A percentile compares a stretch with the other conserved stretches of the same genome.
Conservation (phyloP, 2,797 vertebrate genomes). For the Malurus splendens region DNA sequence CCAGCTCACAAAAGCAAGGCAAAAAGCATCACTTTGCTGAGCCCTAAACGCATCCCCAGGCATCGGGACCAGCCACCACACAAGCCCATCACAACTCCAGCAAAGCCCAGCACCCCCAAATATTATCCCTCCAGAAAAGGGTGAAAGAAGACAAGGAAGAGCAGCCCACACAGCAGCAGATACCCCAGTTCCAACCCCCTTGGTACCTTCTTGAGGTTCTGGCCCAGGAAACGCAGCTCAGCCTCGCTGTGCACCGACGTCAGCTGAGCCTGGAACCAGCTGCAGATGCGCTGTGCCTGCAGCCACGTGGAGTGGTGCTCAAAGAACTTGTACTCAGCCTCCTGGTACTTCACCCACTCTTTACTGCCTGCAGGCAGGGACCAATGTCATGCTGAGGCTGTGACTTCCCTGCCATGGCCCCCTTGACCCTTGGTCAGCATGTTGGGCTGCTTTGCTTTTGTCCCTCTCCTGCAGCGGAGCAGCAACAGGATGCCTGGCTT, state of each 20-base stretch:
- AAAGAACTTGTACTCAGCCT: conserved; percentile 91
- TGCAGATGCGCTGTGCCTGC: conserved; percentile 92
- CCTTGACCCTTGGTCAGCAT: fast-evolving
- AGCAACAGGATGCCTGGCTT: neutral
- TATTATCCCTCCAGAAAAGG: neutral
- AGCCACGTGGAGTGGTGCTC: conserved; percentile 90
- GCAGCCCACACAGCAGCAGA: neutral
- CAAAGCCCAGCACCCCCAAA: neutral
- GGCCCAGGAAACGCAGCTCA: conserved; percentile 85
- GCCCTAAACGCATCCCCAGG: neutral
- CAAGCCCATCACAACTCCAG: neutral
- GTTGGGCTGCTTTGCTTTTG: neutral
- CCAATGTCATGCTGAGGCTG: fast-evolving
- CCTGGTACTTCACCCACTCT: conserved; percentile 88
- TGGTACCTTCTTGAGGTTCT: conserved; percentile 84
- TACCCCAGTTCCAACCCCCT: fast-evolving
- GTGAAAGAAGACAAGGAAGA: neutral
- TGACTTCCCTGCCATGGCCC: neutral
- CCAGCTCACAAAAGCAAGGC: neutral
- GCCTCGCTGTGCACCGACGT: conserved; percentile 83
- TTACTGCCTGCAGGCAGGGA: conserved; percentile 66
- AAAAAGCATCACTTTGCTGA: neutral
- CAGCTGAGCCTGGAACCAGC: conserved; percentile 86
- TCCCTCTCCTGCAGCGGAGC: neutral
- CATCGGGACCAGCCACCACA: neutral